Conservation (phyloP, 1,140 invertebrate genomes). For the Venustaconcha ellipsiformis region DNA sequence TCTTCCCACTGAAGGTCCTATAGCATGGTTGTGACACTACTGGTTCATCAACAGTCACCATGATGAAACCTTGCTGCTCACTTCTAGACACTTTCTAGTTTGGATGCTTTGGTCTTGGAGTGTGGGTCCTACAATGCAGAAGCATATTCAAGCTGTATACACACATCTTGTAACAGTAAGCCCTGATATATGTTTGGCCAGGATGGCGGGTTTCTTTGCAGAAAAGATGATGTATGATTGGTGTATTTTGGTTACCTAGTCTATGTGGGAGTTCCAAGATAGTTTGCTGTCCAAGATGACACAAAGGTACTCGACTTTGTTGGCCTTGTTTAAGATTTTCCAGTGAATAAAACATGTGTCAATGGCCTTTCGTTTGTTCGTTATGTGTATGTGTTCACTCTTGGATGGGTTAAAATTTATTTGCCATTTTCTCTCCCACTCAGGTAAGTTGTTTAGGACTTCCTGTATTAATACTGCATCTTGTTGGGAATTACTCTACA, state of each 20-base stretch:
- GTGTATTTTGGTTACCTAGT: constrained; percentile 2
- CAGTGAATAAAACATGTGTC: neutral
- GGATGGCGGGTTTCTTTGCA: constrained; percentile 14
- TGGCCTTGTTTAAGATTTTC: neutral
- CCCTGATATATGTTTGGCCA: constrained; percentile 6
- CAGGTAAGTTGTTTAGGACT: constrained; percentile 15
- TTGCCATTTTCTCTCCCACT: constrained; percentile 22
- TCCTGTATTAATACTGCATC: constrained; percentile 4
- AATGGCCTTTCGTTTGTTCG: constrained; percentile 14
- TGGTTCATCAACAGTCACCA: constrained; percentile 6
- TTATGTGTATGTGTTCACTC: neutral
- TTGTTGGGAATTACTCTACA: too few relatives aligned
- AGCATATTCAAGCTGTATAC: constrained; percentile 25
- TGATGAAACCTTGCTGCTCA: constrained; percentile 25
- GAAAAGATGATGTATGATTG: constrained; percentile 10
- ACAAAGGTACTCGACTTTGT: constrained; percentile 9
- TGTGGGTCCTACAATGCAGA: constrained; percentile 34
- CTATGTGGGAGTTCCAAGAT: constrained; percentile 10
- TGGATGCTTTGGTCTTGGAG: constrained; percentile 8
- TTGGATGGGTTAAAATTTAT: too few relatives aligned
- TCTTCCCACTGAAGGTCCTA: too few relatives aligned
- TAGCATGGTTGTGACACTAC: neutral
- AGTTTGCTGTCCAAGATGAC: neutral
- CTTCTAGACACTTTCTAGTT: constrained; percentile 37
- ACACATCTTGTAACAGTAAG: constrained; percentile 9